These are phyloP conservation scores for Sebastes reedi DNA, from an alignment of 2,797 vertebrate genomes.

Conservation along the genomic window DNA sequence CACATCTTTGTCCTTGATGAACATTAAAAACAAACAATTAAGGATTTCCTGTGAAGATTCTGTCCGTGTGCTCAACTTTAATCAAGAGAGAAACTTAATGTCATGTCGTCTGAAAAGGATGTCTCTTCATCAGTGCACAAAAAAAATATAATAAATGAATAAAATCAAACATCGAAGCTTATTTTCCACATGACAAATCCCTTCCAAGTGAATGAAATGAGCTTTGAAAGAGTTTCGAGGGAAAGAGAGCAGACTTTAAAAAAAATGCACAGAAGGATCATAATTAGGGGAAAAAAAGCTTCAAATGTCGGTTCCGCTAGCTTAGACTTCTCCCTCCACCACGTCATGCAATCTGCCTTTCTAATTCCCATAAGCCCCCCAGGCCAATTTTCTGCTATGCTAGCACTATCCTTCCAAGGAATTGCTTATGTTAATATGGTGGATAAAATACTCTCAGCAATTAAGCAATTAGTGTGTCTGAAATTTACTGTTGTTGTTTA, in stretches of 20 bases:
- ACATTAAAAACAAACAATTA: not conserved
- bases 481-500: constrained; percentile 83
- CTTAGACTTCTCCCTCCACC: constrained; percentile 85
- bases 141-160: constrained; percentile 17
- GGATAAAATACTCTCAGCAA: constrained; percentile 88
- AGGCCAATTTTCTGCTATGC: constrained; percentile 93
- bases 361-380: constrained; percentile 89
- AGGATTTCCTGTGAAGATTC: not conserved
- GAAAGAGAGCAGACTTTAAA: constrained; percentile 42
- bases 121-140: constrained; percentile 45
- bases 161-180: constrained; percentile 41
- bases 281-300: constrained; percentile 83
- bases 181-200: constrained; percentile 70
- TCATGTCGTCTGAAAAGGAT: constrained; percentile 11
- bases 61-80: not conserved
- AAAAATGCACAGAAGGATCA: constrained; percentile 81
- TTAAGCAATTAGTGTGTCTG: constrained; percentile 92
- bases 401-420: constrained; percentile 85
- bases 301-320: constrained; percentile 91
- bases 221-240: constrained; percentile 57
- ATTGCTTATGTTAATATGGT: constrained; percentile 90
- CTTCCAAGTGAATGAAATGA: constrained; percentile 52
- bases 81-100: constrained; percentile 3
- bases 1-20: constrained; percentile 1
- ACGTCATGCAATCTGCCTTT: constrained; percentile 84